These are phyloP conservation scores for Rosalia funebris DNA, from an alignment of 2,888 invertebrate genomes.

Conservation along the genomic window DNA sequence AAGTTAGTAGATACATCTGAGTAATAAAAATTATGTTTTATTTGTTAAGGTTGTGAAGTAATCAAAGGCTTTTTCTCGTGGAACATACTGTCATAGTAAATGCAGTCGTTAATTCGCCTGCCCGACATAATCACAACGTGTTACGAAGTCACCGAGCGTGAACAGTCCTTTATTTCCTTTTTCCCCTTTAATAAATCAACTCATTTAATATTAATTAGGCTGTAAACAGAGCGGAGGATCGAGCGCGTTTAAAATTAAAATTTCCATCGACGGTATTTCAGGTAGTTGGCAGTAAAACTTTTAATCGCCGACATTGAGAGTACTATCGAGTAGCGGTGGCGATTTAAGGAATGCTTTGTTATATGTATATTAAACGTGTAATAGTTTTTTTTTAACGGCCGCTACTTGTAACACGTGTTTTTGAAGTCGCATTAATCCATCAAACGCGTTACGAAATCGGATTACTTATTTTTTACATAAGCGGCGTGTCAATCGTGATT, in stretches of 20 bases:
- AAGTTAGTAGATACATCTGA: too few species aligned
- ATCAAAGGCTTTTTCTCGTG: too few species aligned
- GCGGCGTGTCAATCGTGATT: neutral
- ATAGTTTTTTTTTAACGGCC: neutral
- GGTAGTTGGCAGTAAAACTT: neutral
- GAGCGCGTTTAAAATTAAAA: neutral
- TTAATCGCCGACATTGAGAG: neutral
- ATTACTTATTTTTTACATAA: neutral
- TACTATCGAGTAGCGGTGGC: too few species aligned
- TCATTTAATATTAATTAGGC: constrained; percentile 21
- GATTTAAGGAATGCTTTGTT: neutral
- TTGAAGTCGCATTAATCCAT: neutral
- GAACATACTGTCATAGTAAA: constrained; percentile 7
- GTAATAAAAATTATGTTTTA: too few species aligned
- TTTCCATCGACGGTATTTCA: neutral
- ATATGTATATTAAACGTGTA: neutral
- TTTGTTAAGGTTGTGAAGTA: too few species aligned
- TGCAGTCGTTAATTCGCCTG: constrained; percentile 21
- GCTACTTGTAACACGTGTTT: constrained; percentile 1
- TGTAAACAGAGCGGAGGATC: neutral
- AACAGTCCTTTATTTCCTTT: constrained; percentile 20
- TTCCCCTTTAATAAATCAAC: constrained; percentile 15
- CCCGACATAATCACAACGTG: constrained; percentile 23
- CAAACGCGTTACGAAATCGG: neutral
- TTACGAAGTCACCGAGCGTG: constrained; percentile 21